Percentiles rank a stretch among this genome's conserved stretches.
These are phyloP conservation scores for Creontiades dilutus DNA, from an alignment of 2,888 invertebrate species.

Conservation along the genomic window DNA sequence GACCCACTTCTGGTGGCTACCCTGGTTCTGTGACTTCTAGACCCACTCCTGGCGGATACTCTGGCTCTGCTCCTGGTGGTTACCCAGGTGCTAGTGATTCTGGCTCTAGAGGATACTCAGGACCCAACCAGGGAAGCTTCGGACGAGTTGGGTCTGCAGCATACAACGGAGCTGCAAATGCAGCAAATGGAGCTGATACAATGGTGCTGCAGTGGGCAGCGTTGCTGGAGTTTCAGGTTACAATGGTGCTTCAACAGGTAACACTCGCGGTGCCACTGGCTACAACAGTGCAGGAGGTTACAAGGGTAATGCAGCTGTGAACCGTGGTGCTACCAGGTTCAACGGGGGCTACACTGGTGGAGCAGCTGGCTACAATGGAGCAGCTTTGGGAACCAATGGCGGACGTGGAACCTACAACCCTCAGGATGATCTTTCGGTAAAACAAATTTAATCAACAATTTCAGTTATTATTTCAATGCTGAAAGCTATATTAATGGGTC, in stretches of 20 bases:
- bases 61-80: neutral
- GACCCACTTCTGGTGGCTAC: too few relatives aligned
- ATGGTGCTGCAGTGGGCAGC: neutral
- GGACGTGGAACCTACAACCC: slow-evolving; percentile 78
- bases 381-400: slow-evolving; percentile 3
- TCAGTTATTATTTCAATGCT: too few relatives aligned
- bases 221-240: too few relatives aligned
- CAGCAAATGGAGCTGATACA: slow-evolving; percentile 46
- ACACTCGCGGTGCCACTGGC: neutral
- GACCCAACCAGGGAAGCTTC: slow-evolving; percentile 22
- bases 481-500: too few relatives aligned
- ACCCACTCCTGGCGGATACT: neutral
- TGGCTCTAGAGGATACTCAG: neutral
- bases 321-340: too few relatives aligned
- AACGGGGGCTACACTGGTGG: neutral
- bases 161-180: slow-evolving; percentile 2
- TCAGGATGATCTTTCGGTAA: slow-evolving; percentile 76
- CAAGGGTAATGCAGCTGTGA: slow-evolving; percentile 77
- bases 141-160: slow-evolving; percentile 12
- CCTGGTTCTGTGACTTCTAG: neutral
- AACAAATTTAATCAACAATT: neutral
- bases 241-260: too few relatives aligned
- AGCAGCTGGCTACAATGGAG: neutral
- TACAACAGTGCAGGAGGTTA: slow-evolving; percentile 33
- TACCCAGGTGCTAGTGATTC: neutral